Percentiles rank a stretch among this genome's conserved stretches.
phyloP scores from a whole-genome alignment of 2,113 vertebrate genomes.

The Campylorhamphus procurvoides region DNA sequence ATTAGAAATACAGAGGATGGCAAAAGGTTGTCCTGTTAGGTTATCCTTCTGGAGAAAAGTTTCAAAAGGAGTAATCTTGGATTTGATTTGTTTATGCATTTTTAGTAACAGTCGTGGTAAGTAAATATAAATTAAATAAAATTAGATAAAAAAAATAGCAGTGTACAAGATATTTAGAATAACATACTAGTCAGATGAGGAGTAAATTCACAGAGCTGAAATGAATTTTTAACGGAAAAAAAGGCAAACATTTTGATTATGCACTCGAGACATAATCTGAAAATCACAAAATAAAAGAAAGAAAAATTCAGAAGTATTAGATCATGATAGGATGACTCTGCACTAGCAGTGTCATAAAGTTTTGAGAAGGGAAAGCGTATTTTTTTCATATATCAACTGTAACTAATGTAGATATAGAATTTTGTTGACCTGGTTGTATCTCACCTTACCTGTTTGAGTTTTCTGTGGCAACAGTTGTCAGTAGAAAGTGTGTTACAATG shows the following conservation, averaged over 20 bases:
- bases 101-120: background rate
- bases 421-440: background rate
- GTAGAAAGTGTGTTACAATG: background rate
- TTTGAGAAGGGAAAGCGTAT: background rate
- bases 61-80: background rate
- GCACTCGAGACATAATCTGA: background rate
- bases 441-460: background rate
- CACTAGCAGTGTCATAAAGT: background rate
- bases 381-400: background rate
- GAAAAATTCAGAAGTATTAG: background rate
- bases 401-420: background rate
- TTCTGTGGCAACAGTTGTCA: background rate
- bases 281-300: background rate
- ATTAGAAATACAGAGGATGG: background rate
- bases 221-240: background rate
- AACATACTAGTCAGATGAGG: background rate
- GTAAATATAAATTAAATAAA: background rate
- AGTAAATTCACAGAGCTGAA: background rate
- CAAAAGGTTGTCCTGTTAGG: background rate
- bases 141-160: background rate
- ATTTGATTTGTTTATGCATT: background rate
- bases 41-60: background rate
- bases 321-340: background rate
- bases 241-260: background rate
- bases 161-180: background rate